These are phyloP conservation scores for Dicrostonyx torquatus DNA, from an alignment of 2,797 vertebrate genomes.

Conservation along the genomic window DNA sequence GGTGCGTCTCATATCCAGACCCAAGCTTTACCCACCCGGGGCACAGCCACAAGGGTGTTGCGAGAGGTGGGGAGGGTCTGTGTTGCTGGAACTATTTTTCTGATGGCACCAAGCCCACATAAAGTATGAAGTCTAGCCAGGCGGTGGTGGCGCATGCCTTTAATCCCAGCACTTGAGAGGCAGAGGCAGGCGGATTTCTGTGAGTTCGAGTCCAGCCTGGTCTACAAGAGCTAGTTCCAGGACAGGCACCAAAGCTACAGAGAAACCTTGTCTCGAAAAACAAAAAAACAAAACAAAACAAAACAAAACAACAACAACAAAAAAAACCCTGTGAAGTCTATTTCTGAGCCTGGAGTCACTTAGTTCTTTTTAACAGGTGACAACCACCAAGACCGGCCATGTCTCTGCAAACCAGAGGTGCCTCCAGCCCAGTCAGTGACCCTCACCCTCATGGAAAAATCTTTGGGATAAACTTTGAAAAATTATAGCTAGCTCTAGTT, in stretches of 20 bases:
- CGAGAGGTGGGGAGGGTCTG: neutral
- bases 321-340: too few relatives aligned
- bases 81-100: too few relatives aligned
- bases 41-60: neutral
- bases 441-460: neutral
- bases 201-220: too few relatives aligned
- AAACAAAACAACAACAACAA: too few relatives aligned
- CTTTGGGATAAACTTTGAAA: neutral
- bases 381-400: neutral
- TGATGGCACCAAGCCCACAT: rapidly evolving
- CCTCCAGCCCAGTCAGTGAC: neutral
- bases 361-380: neutral
- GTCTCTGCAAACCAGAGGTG: neutral
- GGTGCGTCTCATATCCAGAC: neutral
- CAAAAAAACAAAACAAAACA: too few relatives aligned
- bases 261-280: too few relatives aligned
- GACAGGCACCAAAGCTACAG: too few relatives aligned
- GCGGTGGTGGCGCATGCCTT: too few relatives aligned
- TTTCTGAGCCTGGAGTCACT: neutral
- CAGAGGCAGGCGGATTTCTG: too few relatives aligned
- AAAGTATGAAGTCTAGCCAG: too few relatives aligned
- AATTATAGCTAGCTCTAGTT: neutral
- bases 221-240: too few relatives aligned
- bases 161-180: too few relatives aligned
- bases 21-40: neutral